These are phyloP conservation scores for Barypeithes pellucidus DNA, from an alignment of 2,888 invertebrate species.

Conservation along the genomic window DNA sequence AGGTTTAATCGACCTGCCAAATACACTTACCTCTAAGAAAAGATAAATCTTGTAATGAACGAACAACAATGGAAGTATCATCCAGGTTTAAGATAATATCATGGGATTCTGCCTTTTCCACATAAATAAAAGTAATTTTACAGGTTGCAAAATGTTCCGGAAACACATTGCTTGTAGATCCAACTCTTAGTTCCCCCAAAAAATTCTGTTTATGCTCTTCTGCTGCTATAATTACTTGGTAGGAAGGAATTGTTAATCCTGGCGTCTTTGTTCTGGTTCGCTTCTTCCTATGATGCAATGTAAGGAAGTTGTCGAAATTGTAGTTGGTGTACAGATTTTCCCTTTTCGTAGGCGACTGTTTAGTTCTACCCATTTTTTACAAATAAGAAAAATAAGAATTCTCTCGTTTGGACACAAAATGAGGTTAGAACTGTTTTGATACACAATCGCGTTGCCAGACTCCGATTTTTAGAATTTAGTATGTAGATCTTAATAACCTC, in stretches of 20 bases:
- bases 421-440: neutral
- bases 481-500: slow-evolving; percentile 3
- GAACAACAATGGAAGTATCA: slow-evolving; percentile 58
- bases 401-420: neutral
- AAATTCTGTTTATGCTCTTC: slow-evolving; percentile 55
- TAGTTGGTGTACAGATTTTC: slow-evolving; percentile 32
- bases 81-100: slow-evolving; percentile 53
- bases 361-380: slow-evolving; percentile 51
- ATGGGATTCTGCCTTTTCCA: slow-evolving; percentile 28
- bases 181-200: slow-evolving; percentile 62
- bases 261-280: slow-evolving; percentile 16
- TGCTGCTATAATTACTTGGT: slow-evolving; percentile 45
- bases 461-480: neutral
- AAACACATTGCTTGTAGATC: slow-evolving; percentile 61
- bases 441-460: neutral
- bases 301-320: slow-evolving; percentile 43
- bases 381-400: neutral
- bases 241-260: slow-evolving; percentile 27
- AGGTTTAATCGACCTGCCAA: neutral
- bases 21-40: slow-evolving; percentile 40
- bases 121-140: slow-evolving; percentile 57
- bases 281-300: slow-evolving; percentile 20
- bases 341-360: slow-evolving; percentile 50
- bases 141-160: slow-evolving; percentile 61
- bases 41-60: slow-evolving; percentile 56